Evolutionary conservation across 2,113 vertebrate species (phyloP), one percentile per base, ranked within the genome.

Genomic region (Microcebus lehilahytsara): DNA sequence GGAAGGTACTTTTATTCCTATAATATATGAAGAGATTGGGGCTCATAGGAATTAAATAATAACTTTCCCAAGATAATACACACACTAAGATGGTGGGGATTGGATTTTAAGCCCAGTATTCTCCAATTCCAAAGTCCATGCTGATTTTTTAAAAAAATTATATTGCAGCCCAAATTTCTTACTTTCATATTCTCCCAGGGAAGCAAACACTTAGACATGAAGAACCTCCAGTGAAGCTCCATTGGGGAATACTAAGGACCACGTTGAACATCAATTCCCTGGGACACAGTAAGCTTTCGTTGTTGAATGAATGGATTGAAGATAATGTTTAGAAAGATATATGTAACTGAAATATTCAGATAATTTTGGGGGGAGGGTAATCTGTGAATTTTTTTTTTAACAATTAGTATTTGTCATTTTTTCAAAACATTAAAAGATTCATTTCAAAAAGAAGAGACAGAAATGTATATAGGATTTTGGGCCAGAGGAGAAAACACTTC

Each of bases 331-430:
- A 85, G 77, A 96, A 88, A 88, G 49, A 75, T 34, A 87, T 5
- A 51, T 10, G 9, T 49, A 89, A 67, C 56, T 23, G 49, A 97
- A 92, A 62, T 67, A 79, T n/a, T 58, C 34, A 67, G 14, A 9
- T 46, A 49, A 77, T 58, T 93, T 92, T 12, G 11, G 12, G 53
- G 53, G 53, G 53, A 19, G 40, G 58, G 12, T 77, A 60, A 51
- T 64, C 32, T 94, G 42, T 94, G 49, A 85, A 86, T 75, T 90
- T 85, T 92, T 49, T 34, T 75, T 66, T 88, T 93, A 37, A 62
- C 4, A 79, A 9, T 85, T 78, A 67, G 8, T 53, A 53, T 56
- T 66, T n/a, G 56, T 56, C 37, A 69, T 71, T 60, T 79, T 84
- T 67, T 79, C 40, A 83, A 95, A 93, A 11, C 34, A 74, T 51